phyloP scores from a whole-genome alignment of 2,113 vertebrate genomes.

The Maccullochella peelii region DNA sequence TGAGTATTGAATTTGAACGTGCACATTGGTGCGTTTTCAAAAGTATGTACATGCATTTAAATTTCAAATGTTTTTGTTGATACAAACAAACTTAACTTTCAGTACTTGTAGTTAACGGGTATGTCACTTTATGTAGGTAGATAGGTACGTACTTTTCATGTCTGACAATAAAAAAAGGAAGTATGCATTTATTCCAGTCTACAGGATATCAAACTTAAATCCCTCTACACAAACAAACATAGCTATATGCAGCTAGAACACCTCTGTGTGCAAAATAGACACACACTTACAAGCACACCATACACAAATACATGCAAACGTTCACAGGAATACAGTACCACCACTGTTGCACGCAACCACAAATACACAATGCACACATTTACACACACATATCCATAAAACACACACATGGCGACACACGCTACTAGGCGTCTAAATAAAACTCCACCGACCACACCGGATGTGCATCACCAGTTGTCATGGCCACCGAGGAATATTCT shows the following conservation, averaged over 20 bases:
- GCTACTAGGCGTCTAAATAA: slow-evolving; percentile 78
- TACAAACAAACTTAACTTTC: neutral
- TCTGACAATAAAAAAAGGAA: neutral
- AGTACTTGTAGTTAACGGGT: neutral
- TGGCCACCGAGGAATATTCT: slow-evolving; percentile 82
- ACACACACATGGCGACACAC: slow-evolving; percentile 61
- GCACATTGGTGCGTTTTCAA: neutral
- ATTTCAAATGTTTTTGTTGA: neutral
- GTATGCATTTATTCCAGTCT: neutral
- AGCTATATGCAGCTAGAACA: neutral
- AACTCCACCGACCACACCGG: slow-evolving; percentile 76
- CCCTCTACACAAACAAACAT: neutral
- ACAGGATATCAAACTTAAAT: neutral
- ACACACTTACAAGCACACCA: neutral
- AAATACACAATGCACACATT: neutral
- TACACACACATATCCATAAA: slow-evolving; percentile 8
- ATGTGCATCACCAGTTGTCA: slow-evolving; percentile 85
- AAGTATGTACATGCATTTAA: neutral
- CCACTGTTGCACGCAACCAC: slow-evolving; percentile 12
- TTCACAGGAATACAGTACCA: neutral
- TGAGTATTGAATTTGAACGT: neutral
- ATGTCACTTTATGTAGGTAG: too few species aligned
- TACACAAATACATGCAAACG: neutral
- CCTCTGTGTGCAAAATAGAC: neutral
- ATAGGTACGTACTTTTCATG: neutral